These are phyloP conservation scores for Charanyca ferruginea DNA, from an alignment of 2,888 invertebrate species.

Conservation along the genomic window DNA sequence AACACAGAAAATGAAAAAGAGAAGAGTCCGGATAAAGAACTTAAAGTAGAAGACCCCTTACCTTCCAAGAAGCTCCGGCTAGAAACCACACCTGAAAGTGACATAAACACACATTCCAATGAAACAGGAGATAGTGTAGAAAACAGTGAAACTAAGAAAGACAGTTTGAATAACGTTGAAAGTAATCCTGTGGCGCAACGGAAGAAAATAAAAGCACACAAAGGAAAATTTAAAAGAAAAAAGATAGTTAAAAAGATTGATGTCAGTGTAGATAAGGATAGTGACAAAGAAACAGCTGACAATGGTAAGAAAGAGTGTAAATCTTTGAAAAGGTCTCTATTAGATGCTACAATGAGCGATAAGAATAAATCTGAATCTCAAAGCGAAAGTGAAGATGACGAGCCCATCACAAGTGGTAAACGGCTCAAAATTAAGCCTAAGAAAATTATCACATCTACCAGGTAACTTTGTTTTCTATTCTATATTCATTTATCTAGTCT, in stretches of 20 bases:
- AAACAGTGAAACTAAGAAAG: constrained; percentile 72
- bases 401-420: constrained; percentile 83
- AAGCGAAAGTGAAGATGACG: constrained; percentile 86
- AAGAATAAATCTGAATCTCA: constrained; percentile 88
- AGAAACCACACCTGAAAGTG: constrained; percentile 83
- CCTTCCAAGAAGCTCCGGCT: constrained; percentile 86
- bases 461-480: constrained; percentile 75
- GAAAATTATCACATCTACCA: constrained; percentile 83
- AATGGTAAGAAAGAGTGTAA: constrained; percentile 77
- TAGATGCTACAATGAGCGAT: constrained; percentile 82
- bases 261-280: constrained; percentile 69
- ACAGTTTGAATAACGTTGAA: constrained; percentile 70
- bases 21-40: constrained; percentile 77
- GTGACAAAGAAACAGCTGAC: constrained; percentile 69
- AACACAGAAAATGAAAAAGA: constrained; percentile 78
- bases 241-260: constrained; percentile 65
- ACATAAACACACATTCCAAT: constrained; percentile 84
- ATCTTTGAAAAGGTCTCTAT: constrained; percentile 82
- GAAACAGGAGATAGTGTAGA: constrained; percentile 76
- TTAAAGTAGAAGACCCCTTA: constrained; percentile 81
- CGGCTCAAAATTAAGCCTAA: constrained; percentile 88
- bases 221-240: constrained; percentile 86
- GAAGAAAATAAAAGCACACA: constrained; percentile 86
- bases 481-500: no score
- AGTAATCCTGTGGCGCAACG: constrained; percentile 75